Evolutionary conservation across 2,797 vertebrate species (phyloP), one percentile per base, ranked within the genome.

Genomic region (Scarus forsteni): DNA sequence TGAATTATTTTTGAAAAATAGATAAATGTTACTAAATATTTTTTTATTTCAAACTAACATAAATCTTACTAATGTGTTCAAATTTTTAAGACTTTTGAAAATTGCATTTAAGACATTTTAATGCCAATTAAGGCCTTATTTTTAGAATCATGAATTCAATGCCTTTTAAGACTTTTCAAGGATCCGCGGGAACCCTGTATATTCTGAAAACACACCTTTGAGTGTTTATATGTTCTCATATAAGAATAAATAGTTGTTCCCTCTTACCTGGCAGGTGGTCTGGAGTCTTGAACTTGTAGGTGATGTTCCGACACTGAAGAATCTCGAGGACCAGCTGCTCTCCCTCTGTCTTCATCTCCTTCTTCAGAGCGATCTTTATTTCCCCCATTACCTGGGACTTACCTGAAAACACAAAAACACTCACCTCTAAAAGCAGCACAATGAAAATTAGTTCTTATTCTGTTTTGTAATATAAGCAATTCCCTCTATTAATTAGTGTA

Each of bases 261-360:
- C 8, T 39, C 13, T 66, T 96, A 99, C 98, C 98, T 92, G 98
- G 98, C 85, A 99, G 95, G 85, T 99, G 97, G 92, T 99, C 98
- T 50, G 98, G 96, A 87, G 94, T 93, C 92, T 99, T 99, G 93
- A 99, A 99, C 91, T 99, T 99, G 89, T 98, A 99, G 75, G 98
- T 99, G 87, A 99, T 99, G 89, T 99, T 99, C 88, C 98, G 97
- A 91, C 98, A 99, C 48, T 99, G 98, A 73, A 99, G 96, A 56
- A 99, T 97, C 93, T 99, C 98, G 67, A 99, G 95, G 75, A 97
- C 95, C 59, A 99, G 90, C 42, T 99, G 96, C 73, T 99, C 98
- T 16, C 98, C 98, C 75, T 99, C 98, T 3, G 97, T 98, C 92
- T 98, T 99, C 91, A 98, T 95, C 91, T 99, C 98, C 79, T 97